phyloP scores from a whole-genome alignment of 2,888 invertebrate species.

The Thumatha senex region DNA sequence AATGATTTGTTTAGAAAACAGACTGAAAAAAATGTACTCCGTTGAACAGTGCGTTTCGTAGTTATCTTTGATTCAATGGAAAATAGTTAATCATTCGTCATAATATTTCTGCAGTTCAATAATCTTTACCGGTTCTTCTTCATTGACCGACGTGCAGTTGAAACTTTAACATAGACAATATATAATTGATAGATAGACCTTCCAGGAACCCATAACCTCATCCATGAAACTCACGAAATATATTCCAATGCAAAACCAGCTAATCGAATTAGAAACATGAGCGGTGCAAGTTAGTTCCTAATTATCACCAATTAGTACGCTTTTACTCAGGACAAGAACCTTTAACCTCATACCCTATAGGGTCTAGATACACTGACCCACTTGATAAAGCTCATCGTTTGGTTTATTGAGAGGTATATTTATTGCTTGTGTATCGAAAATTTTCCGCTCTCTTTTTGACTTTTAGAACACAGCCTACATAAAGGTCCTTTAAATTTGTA shows the following conservation, averaged over 20 bases:
- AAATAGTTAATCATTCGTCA: no score
- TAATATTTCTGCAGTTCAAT: no score
- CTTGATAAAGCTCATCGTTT: slow-evolving; percentile 21
- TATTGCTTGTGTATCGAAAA: slow-evolving; percentile 18
- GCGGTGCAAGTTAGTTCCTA: slow-evolving; percentile 61
- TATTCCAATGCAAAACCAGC: background rate
- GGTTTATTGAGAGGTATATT: slow-evolving; percentile 25
- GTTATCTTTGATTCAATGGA: no score
- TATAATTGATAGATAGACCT: no score
- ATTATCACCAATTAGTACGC: slow-evolving; percentile 67
- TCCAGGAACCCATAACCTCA: no score
- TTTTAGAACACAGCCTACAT: slow-evolving; percentile 26
- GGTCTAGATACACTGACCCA: slow-evolving; percentile 60
- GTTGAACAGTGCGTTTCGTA: no score
- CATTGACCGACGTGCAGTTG: no score
- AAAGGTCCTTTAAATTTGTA: slow-evolving; percentile 14
- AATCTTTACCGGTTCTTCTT: no score
- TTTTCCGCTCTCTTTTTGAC: slow-evolving; percentile 32
- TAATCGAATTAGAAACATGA: slow-evolving; percentile 61
- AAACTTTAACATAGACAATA: no score
- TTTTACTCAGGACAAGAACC: slow-evolving; percentile 55
- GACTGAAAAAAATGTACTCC: no score
- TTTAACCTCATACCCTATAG: slow-evolving; percentile 53
- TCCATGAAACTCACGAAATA: no score
- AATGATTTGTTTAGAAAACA: no score